Evolutionary conservation across 2,113 vertebrate species (phyloP).

Genomic region (Epinephelus lanceolatus): DNA sequence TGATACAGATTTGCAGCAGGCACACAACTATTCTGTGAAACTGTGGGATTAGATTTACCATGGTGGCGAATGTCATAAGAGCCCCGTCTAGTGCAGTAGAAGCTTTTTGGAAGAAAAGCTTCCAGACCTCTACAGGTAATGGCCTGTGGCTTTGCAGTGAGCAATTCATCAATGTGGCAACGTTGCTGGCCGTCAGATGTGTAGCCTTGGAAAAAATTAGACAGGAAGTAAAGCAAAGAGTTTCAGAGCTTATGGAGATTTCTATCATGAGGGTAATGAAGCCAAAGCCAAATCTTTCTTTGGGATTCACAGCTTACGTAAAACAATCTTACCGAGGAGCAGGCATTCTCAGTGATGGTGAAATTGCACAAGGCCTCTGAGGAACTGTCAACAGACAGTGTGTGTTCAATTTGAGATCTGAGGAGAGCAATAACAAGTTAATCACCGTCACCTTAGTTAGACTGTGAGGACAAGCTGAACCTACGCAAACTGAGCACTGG

Average conservation of each 20-base stretch:
- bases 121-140: conserved; percentile 57
- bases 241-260: too few species aligned
- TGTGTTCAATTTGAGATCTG: neutral
- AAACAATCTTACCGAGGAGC: conserved; percentile 38
- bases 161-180: conserved; percentile 61
- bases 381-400: neutral
- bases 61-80: conserved; percentile 38
- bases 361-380: neutral
- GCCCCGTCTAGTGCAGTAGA: conserved; percentile 49
- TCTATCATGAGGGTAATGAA: neutral
- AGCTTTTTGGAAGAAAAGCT: conserved; percentile 66
- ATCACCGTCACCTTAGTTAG: neutral
- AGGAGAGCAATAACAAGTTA: neutral
- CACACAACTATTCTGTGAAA: too few species aligned
- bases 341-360: conserved; percentile 22
- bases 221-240: too few species aligned
- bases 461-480: neutral
- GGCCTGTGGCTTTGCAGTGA: conserved; percentile 5
- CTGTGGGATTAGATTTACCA: too few species aligned
- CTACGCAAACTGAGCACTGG: neutral
- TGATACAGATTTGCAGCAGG: too few species aligned
- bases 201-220: conserved; percentile 25
- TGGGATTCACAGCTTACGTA: neutral
- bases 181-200: conserved; percentile 41
- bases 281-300: neutral